A percentile compares a stretch with the other conserved stretches of the same genome.
Evolutionary conservation across 2,888 invertebrate species (phyloP).

Genomic region (Heliconius hortense): DNA sequence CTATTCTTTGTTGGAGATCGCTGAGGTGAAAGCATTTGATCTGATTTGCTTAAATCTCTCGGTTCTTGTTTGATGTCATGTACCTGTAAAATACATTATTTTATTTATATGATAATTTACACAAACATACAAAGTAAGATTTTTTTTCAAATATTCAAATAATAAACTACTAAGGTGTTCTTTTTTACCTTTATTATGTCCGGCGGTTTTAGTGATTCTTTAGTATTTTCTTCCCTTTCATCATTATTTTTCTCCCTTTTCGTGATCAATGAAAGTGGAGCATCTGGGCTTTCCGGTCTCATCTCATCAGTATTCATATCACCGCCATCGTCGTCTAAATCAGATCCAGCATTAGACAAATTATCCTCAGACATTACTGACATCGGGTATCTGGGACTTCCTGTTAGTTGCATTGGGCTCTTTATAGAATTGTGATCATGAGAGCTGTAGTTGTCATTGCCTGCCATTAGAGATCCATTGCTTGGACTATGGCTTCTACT

Average conservation of each 20-base stretch:
- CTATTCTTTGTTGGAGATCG: slow-evolving; percentile 82
- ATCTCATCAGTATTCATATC: slow-evolving; percentile 74
- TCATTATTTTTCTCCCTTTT: slow-evolving; percentile 79
- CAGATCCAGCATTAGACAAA: slow-evolving; percentile 84
- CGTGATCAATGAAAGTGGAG: slow-evolving; percentile 87
- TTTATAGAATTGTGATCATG: slow-evolving; percentile 83
- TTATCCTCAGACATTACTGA: slow-evolving; percentile 86
- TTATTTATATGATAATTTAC: slow-evolving; percentile 3
- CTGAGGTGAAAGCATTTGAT: slow-evolving; percentile 70
- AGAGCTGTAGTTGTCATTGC: slow-evolving; percentile 81
- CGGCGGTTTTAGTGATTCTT: slow-evolving; percentile 79
- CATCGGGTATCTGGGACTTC: slow-evolving; percentile 82
- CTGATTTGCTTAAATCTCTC: slow-evolving; percentile 71
- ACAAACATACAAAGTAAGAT: neutral
- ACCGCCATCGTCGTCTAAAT: slow-evolving; percentile 86
- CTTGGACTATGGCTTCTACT: slow-evolving; percentile 85
- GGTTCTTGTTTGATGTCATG: slow-evolving; percentile 82
- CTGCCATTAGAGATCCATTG: slow-evolving; percentile 83
- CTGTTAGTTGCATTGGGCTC: slow-evolving; percentile 82
- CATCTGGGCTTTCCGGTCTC: slow-evolving; percentile 84
- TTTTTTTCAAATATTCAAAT: neutral
- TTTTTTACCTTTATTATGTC: slow-evolving; percentile 75
- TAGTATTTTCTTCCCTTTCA: slow-evolving; percentile 69
- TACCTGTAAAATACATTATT: slow-evolving; percentile 57
- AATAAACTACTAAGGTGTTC: neutral